Conservation (phyloP, 2,113 vertebrate genomes). For the Thamnophis sirtalis region DNA sequence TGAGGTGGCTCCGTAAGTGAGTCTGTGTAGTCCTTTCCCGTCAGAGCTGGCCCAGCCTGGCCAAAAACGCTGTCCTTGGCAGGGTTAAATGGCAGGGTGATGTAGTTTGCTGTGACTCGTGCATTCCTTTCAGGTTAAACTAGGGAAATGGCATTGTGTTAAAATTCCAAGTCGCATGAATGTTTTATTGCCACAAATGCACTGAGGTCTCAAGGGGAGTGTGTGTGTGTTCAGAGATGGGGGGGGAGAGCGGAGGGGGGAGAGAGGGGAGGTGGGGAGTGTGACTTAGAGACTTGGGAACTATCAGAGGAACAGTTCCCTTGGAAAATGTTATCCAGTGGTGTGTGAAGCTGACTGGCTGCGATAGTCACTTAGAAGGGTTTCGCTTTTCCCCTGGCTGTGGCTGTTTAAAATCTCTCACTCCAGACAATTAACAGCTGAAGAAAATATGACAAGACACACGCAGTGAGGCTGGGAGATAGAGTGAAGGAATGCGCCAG, state of each 20-base stretch:
- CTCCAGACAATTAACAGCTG: conserved; percentile 85
- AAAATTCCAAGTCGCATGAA: conserved; percentile 86
- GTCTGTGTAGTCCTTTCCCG: conserved; percentile 76
- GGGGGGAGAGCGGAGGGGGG: too few relatives aligned
- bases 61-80: conserved; percentile 81
- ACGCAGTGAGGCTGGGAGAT: conserved; percentile 69
- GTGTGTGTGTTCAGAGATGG: not conserved
- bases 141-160: conserved; percentile 86
- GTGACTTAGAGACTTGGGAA: conserved; percentile 68
- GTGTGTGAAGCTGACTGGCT: conserved; percentile 76
- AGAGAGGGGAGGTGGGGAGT: conserved; percentile 49
- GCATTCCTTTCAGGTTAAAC: conserved; percentile 86
- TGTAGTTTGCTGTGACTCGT: conserved; percentile 85
- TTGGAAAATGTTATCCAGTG: conserved; percentile 75
- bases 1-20: conserved; percentile 75
- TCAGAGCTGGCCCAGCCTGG: conserved; percentile 74
- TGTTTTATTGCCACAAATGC: conserved; percentile 85
- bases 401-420: conserved; percentile 76
- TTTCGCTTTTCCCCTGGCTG: conserved; percentile 84
- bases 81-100: conserved; percentile 79
- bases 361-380: conserved; percentile 88
- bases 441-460: conserved; percentile 89
- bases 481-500: conserved; percentile 71
- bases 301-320: conserved; percentile 78
- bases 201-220: conserved; percentile 74